Evolutionary conservation across 2,113 vertebrate genomes (phyloP).

Genomic region (Sardina pilchardus): DNA sequence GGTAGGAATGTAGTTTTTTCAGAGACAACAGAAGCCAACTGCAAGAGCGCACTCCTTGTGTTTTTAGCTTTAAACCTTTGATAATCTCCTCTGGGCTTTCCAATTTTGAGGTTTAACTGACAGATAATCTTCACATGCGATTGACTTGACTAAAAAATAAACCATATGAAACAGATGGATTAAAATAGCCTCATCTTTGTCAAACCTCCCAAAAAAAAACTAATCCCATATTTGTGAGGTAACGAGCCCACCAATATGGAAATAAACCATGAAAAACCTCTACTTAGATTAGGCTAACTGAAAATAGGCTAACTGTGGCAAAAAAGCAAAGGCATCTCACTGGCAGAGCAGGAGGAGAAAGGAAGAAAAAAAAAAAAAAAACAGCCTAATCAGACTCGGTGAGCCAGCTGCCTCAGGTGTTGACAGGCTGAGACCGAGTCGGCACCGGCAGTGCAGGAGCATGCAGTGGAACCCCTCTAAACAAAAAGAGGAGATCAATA

Average conservation of each 20-base stretch:
- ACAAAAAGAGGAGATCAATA: not conserved
- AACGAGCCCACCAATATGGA: not conserved
- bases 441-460: not conserved
- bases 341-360: not conserved
- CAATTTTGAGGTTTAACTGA: not conserved
- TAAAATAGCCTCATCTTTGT: not conserved
- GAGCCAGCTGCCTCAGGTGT: conserved; percentile 6
- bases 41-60: no score
- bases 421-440: not conserved
- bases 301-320: not conserved
- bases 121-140: not conserved
- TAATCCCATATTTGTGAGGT: not conserved
- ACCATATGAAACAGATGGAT: not conserved
- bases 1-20: not conserved
- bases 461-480: not conserved
- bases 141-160: not conserved
- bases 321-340: not conserved
- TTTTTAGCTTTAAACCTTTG: no score
- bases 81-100: not conserved
- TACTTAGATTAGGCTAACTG: not conserved
- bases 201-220: not conserved
- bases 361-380: not conserved
- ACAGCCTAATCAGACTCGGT: not conserved
- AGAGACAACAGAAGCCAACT: no score
- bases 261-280: not conserved